Conservation (phyloP, 2,888 invertebrate genomes). For the Polydrusus cervinus region DNA sequence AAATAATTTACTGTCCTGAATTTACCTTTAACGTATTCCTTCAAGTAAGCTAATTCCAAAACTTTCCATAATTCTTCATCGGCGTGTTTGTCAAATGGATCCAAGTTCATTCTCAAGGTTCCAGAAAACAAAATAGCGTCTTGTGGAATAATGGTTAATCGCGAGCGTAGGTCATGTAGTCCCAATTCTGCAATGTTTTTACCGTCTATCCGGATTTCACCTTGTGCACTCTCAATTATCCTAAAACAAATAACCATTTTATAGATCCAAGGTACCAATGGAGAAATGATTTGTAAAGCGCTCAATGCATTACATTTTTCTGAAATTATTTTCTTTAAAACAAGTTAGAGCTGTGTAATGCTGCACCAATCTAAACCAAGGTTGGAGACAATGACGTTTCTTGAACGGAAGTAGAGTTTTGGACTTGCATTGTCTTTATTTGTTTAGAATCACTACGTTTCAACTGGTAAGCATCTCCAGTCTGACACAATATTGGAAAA, state of each 20-base stretch:
- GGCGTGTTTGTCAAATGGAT: slow-evolving; percentile 85
- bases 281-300: no score
- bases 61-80: slow-evolving; percentile 92
- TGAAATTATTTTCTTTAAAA: no score
- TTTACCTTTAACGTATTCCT: slow-evolving; percentile 82
- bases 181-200: slow-evolving; percentile 87
- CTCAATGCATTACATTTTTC: no score
- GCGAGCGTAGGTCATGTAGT: slow-evolving; percentile 87
- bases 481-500: no score
- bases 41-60: slow-evolving; percentile 91
- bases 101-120: slow-evolving; percentile 90
- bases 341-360: no score
- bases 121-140: slow-evolving; percentile 97
- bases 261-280: neutral
- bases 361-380: no score
- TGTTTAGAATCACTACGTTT: no score
- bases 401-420: no score
- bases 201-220: slow-evolving; percentile 87
- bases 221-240: slow-evolving; percentile 88
- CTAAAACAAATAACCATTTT: slow-evolving; percentile 69
- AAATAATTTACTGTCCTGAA: neutral
- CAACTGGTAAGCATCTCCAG: no score
- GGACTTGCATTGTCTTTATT: no score
- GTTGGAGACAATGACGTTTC: no score
- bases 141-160: slow-evolving; percentile 90